Evolutionary conservation across 1,140 invertebrate species (phyloP).

Genomic region (Drosophila insularis): DNA sequence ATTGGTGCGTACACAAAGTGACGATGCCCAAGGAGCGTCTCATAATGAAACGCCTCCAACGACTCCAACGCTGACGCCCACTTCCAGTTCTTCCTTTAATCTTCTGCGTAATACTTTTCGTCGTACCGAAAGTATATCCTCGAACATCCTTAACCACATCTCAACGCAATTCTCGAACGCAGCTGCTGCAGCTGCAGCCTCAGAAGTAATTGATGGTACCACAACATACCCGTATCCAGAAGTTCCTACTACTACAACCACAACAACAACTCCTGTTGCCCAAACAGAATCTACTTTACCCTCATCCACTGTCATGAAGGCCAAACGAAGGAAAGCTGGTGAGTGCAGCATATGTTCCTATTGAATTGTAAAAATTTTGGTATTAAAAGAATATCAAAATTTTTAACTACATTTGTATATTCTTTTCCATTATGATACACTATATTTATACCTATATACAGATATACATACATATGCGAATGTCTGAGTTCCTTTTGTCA

Average conservation of each 20-base stretch:
- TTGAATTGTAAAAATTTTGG: no score
- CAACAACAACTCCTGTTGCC: slow-evolving; percentile 19
- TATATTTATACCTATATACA: no score
- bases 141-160: slow-evolving; percentile 70
- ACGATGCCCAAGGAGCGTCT: slow-evolving; percentile 52
- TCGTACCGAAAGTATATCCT: slow-evolving; percentile 73
- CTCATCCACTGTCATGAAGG: slow-evolving; percentile 7
- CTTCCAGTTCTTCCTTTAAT: slow-evolving; percentile 64
- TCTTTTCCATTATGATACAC: no score
- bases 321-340: slow-evolving; percentile 68
- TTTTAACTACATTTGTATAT: no score
- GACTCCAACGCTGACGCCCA: slow-evolving; percentile 43
- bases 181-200: slow-evolving; percentile 63
- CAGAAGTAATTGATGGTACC: slow-evolving; percentile 72
- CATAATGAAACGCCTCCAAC: slow-evolving; percentile 43
- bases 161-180: slow-evolving; percentile 75
- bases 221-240: slow-evolving; percentile 58
- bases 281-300: slow-evolving; percentile 13
- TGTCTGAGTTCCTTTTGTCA: no score
- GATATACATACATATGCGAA: no score
- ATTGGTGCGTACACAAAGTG: slow-evolving; percentile 66
- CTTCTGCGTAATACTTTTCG: slow-evolving; percentile 75
- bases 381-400: no score
- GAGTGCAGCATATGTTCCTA: slow-evolving; percentile 32
- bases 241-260: slow-evolving; percentile 16